These are phyloP conservation scores for Priocnemis perturbator DNA, from an alignment of 2,888 invertebrate species.

Conservation along the genomic window DNA sequence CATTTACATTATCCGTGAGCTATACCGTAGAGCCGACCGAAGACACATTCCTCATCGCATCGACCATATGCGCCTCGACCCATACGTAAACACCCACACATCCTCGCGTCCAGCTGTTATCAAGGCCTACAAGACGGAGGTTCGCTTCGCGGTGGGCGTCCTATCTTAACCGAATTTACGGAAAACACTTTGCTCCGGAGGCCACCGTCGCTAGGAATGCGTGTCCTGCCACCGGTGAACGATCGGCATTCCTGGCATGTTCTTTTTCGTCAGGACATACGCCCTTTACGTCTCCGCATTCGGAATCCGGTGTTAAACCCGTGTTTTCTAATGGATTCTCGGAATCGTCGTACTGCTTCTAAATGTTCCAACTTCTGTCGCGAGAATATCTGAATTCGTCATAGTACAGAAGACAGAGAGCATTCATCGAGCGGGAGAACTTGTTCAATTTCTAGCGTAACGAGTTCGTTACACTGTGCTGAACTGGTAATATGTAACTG, in stretches of 20 bases:
- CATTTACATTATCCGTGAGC: too few species aligned
- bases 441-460: too few species aligned
- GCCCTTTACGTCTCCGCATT: constrained; percentile 4
- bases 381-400: too few species aligned
- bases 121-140: not conserved
- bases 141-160: constrained; percentile 53
- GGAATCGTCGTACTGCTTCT: constrained; percentile 41
- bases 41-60: too few species aligned
- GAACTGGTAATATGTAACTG: too few species aligned
- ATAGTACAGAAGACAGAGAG: too few species aligned
- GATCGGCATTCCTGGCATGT: constrained; percentile 60
- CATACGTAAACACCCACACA: constrained; percentile 1
- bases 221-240: constrained; percentile 63
- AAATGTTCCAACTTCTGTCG: not conserved
- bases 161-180: constrained; percentile 69
- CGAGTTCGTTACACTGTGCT: too few species aligned
- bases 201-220: constrained; percentile 62
- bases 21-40: too few species aligned
- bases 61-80: too few species aligned
- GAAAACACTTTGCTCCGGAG: constrained; percentile 60
- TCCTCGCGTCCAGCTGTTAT: not conserved
- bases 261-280: not conserved
- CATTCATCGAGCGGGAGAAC: too few species aligned
- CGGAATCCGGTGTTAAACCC: constrained; percentile 58
- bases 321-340: constrained; percentile 67